Percentiles rank a stretch among this genome's conserved stretches.
phyloP scores from a whole-genome alignment of 2,113 vertebrate species.

The Misgurnus anguillicaudatus region DNA sequence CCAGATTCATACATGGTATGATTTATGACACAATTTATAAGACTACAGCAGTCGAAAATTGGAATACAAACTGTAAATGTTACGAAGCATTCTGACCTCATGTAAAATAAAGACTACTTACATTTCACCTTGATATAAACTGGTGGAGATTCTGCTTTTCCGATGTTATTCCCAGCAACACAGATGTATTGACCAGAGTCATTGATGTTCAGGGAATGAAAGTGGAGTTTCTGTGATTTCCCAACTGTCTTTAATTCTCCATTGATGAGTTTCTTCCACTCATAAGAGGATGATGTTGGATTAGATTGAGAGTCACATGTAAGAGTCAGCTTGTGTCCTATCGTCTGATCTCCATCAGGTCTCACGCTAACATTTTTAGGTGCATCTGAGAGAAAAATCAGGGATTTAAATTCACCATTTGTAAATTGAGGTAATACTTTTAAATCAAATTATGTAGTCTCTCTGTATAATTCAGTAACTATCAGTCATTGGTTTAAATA shows the following conservation, averaged over 20 bases:
- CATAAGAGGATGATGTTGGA: constrained; percentile 33
- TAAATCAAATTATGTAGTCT: constrained; percentile 20
- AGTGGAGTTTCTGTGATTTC: background rate
- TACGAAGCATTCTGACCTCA: background rate
- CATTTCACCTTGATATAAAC: constrained; percentile 58
- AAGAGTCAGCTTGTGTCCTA: constrained; percentile 53
- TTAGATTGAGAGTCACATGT: constrained; percentile 46
- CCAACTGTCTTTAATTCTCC: background rate
- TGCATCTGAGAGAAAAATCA: constrained; percentile 50
- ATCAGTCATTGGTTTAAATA: background rate
- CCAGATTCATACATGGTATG: no score
- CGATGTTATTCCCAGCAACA: constrained; percentile 48
- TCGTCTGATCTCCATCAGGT: constrained; percentile 1
- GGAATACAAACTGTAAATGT: background rate
- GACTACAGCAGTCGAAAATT: background rate
- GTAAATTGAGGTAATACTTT: no score
- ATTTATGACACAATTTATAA: no score
- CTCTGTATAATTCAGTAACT: no score
- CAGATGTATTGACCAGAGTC: constrained; percentile 63
- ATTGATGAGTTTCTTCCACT: constrained; percentile 55
- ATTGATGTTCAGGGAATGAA: constrained; percentile 32
- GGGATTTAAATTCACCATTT: no score
- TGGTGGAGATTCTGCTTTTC: constrained; percentile 36
- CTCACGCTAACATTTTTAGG: constrained; percentile 52
- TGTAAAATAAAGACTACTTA: constrained; percentile 53